Evolutionary conservation across 2,888 invertebrate species (phyloP), one percentile per base, ranked within the genome.

Genomic region (Pinctada fucata): DNA sequence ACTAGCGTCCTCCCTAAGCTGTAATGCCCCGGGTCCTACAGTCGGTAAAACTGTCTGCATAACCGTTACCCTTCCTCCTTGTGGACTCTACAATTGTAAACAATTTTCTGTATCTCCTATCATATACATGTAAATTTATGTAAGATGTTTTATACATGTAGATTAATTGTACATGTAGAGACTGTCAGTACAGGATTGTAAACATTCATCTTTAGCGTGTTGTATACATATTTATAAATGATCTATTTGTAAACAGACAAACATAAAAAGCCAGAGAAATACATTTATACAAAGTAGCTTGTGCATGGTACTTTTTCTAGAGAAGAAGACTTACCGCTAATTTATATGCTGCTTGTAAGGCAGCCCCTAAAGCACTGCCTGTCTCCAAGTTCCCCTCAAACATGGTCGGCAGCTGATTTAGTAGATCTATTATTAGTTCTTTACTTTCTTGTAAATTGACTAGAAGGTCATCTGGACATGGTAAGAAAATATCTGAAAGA

Each of bases 61-160:
- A 8, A 99, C 97, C 5, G 98, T 97, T 45, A 99, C 94, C 72
- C 99, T 95, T 5, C 99, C 99, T 72, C 99, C 99, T 2, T 97
- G 97, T 0, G 97, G 95, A 83, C 96, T 94, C 96, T 96, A 91
- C 4, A 89, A 6, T 13, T 10, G 13, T 58, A 13, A 58, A 58
- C 6, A 10, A 10, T 13, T 10, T 58, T 58, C 13, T 10, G 6
- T 58, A 10, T 10, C 6, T 58, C 58, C 13, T 58, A 58, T 58
- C 8, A 58, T 58, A 58, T 58, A 58, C 13, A 13, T 58, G 58
- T 58, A 58, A 6, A 58, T 58, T 10, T 58, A 10, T 58, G 13
- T 58, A 10, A 58, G 58, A 31, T 31, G 31, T 31, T 31, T 31
- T 31, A 31, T 31, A 31, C 31, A 31, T 31, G 31, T 31, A 31